phyloP scores from a whole-genome alignment of 2,797 vertebrate genomes.

The Pangasius larnaudii region DNA sequence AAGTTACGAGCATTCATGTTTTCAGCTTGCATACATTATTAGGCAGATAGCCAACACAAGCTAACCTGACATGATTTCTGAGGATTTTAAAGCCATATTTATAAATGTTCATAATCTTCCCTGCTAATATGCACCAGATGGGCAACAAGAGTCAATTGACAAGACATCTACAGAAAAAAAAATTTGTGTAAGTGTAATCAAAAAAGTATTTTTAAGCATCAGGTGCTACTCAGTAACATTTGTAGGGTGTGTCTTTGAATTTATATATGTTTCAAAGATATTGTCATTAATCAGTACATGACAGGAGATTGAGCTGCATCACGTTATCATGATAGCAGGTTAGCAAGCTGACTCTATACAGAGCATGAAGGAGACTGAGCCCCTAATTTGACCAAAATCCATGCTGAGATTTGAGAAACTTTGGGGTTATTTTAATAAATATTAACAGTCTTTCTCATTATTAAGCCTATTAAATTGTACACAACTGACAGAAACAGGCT shows the following conservation, averaged over 20 bases:
- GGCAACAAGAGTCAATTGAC: neutral
- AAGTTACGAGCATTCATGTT: neutral
- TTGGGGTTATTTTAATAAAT: neutral
- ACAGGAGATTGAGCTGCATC: neutral
- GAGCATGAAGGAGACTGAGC: neutral
- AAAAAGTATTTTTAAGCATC: neutral
- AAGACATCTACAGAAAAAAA: neutral
- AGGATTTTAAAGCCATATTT: neutral
- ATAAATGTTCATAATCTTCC: neutral
- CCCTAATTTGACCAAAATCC: neutral
- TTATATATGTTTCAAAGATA: neutral
- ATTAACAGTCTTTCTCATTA: neutral
- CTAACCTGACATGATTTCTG: neutral
- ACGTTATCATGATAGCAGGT: neutral
- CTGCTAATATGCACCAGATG: neutral
- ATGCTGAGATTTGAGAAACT: neutral
- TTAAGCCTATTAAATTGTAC: neutral
- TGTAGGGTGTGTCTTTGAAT: neutral
- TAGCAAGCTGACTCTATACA: neutral
- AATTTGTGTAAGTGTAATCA: neutral
- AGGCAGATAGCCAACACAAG: neutral
- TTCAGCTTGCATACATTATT: neutral
- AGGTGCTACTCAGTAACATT: neutral
- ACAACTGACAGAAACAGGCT: neutral
- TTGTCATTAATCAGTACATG: neutral